phyloP scores from a whole-genome alignment of 2,113 vertebrate genomes.

The Micromys minutus region DNA sequence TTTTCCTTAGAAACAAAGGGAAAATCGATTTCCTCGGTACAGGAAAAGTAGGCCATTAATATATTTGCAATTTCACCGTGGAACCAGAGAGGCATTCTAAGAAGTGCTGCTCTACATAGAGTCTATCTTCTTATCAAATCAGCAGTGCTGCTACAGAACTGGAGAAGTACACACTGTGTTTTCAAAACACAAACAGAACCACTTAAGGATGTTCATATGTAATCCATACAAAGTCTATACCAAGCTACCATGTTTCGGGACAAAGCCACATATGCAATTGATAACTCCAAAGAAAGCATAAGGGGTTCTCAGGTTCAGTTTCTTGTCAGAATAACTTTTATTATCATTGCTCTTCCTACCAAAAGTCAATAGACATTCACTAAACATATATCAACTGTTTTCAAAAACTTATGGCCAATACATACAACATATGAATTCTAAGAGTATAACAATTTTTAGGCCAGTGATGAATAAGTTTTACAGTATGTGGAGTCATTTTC shows the following conservation, averaged over 20 bases:
- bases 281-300: not conserved
- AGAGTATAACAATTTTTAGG: not conserved
- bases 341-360: not conserved
- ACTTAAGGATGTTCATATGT: conserved; percentile 21
- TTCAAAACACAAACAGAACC: conserved; percentile 33
- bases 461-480: not conserved
- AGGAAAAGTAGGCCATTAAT: conserved; percentile 59
- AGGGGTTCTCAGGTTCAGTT: not conserved
- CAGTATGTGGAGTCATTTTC: not conserved
- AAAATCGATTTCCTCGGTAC: conserved; percentile 63
- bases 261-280: not conserved
- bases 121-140: not conserved
- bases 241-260: conserved; percentile 43
- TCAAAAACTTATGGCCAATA: not conserved
- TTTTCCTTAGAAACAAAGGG: conserved; percentile 73
- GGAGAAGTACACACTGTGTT: not conserved
- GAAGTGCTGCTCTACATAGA: conserved; percentile 33
- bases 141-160: conserved; percentile 20
- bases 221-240: not conserved
- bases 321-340: not conserved
- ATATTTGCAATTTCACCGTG: conserved; percentile 36
- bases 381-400: not conserved
- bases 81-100: conserved; percentile 42
- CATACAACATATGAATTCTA: not conserved
- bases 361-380: not conserved